These are phyloP conservation scores for Sceloporus tristichus DNA, from an alignment of 2,113 vertebrate species.

Conservation along the genomic window DNA sequence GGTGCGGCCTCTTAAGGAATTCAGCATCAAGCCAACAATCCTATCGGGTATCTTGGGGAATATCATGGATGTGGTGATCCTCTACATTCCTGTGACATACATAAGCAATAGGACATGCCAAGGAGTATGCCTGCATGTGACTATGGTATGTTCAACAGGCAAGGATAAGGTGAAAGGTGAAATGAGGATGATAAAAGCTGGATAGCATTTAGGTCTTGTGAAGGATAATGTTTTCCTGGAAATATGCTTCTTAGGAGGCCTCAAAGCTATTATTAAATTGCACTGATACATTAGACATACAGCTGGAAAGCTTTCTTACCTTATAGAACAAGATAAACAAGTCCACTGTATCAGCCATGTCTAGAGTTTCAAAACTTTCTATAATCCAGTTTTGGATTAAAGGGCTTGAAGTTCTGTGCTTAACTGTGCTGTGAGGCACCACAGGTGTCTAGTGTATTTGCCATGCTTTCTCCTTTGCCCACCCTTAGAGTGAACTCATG, in stretches of 20 bases:
- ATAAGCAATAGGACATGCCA: slow-evolving; percentile 44
- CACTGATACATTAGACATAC: slow-evolving; percentile 56
- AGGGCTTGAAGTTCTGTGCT: slow-evolving; percentile 32
- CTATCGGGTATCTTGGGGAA: slow-evolving; percentile 48
- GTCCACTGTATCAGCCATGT: not conserved
- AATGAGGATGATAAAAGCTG: slow-evolving; percentile 52
- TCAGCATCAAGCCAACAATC: slow-evolving; percentile 55
- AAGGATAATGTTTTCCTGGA: slow-evolving; percentile 68
- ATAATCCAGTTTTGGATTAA: slow-evolving; percentile 27
- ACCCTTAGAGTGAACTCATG: not conserved
- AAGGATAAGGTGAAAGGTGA: slow-evolving; percentile 32
- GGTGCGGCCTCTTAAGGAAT: slow-evolving; percentile 54
- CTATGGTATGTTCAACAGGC: slow-evolving; percentile 47
- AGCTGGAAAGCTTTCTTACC: slow-evolving; percentile 47
- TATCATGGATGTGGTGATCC: slow-evolving; percentile 57
- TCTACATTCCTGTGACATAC: slow-evolving; percentile 48
- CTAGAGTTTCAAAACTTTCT: slow-evolving; percentile 7
- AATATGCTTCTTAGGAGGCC: slow-evolving; percentile 62
- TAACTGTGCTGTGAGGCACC: slow-evolving; percentile 28
- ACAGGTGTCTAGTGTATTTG: not conserved
- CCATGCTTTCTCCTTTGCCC: not conserved
- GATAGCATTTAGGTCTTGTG: slow-evolving; percentile 55
- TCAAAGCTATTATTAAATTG: slow-evolving; percentile 53
- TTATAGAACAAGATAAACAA: slow-evolving; percentile 42
- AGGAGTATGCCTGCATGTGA: slow-evolving; percentile 28